Conservation (phyloP, 37 sponge, comb jelly and placozoan genomes). For the Cliona cf. orientalis region DNA sequence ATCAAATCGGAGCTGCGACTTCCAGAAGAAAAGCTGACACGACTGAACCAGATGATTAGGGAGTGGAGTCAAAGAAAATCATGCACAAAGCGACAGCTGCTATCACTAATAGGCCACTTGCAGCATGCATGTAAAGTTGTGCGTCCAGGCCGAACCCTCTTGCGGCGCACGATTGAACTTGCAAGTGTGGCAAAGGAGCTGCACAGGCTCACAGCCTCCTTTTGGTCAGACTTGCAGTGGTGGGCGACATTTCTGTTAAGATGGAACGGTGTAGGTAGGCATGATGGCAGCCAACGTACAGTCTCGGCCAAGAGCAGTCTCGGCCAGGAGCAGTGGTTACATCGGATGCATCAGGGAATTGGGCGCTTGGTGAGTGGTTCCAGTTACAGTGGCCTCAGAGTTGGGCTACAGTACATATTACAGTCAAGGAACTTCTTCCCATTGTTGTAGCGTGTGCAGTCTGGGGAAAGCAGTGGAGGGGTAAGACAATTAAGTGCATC, state of each 20-base stretch:
- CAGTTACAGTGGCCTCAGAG: constrained; percentile 1
- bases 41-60: background rate
- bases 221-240: constrained; percentile 8
- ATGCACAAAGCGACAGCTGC: constrained; percentile 21
- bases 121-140: constrained; percentile 12
- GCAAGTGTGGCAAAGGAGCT: background rate
- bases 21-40: constrained; percentile 8
- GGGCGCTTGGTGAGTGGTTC: background rate
- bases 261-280: background rate
- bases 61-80: background rate
- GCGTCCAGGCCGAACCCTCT: constrained; percentile 4
- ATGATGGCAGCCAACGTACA: background rate
- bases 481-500: background rate
- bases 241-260: constrained; percentile 4
- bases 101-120: constrained; percentile 5
- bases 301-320: background rate
- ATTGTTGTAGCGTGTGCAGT: constrained; percentile 1
- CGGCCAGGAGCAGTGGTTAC: background rate
- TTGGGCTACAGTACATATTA: too few species aligned
- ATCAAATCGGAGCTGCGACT: background rate
- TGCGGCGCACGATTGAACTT: constrained; percentile 10
- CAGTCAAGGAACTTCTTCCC: background rate
- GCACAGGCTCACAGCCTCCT: background rate
- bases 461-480: background rate
- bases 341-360: constrained; percentile 13